Conservation (phyloP, 2,797 vertebrate genomes). For the Gallirallus australis region DNA sequence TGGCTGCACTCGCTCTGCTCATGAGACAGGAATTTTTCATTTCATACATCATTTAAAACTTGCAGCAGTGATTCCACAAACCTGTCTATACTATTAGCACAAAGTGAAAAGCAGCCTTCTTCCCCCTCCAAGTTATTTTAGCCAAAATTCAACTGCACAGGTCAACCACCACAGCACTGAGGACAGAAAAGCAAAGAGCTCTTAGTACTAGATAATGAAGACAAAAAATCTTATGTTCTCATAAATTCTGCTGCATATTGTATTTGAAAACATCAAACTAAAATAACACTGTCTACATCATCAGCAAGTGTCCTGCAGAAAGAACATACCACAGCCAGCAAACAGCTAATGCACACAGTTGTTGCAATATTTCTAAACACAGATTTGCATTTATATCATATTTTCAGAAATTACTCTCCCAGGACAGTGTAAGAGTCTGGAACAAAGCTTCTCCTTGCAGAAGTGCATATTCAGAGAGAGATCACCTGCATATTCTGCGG, state of each 20-base stretch:
- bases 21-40: conserved; percentile 75
- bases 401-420: conserved; percentile 20
- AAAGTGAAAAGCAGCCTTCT: conserved; percentile 32
- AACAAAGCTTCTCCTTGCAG: background rate
- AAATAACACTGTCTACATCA: background rate
- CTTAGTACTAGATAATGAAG: background rate
- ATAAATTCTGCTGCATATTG: background rate
- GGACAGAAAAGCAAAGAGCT: background rate
- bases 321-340: background rate
- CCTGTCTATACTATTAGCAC: conserved; percentile 45
- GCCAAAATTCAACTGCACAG: background rate
- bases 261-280: background rate
- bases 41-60: conserved; percentile 80
- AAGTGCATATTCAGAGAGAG: background rate
- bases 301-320: background rate
- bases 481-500: background rate
- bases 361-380: background rate
- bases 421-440: background rate
- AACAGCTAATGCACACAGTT: background rate
- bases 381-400: conserved; percentile 3
- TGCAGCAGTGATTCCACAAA: conserved; percentile 68
- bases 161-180: background rate
- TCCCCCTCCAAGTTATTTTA: background rate
- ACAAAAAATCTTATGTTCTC: background rate
- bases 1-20: conserved; percentile 29